These are phyloP conservation scores for Griposia aprilina DNA, from an alignment of 2,888 invertebrate species.

Conservation along the genomic window DNA sequence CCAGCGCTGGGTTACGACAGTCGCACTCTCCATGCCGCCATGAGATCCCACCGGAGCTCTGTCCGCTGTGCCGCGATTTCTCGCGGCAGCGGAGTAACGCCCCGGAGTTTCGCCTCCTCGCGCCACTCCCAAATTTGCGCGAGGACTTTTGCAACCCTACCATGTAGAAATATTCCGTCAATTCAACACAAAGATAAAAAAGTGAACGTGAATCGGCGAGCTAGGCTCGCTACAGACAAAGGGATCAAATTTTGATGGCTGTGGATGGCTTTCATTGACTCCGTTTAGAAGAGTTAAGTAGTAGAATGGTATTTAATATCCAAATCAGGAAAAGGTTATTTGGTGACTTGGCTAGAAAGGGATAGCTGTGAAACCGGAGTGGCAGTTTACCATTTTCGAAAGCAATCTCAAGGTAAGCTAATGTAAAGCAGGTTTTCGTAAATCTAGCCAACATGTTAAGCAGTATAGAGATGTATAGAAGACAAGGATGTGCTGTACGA, in stretches of 20 bases:
- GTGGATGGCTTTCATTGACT: constrained; percentile 61
- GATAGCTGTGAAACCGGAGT: background rate
- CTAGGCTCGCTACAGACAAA: constrained; percentile 71
- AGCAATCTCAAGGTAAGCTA: background rate
- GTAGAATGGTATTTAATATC: background rate
- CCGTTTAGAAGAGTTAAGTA: no score
- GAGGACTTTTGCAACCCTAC: constrained; percentile 15
- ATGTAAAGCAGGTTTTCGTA: background rate
- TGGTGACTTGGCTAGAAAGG: background rate
- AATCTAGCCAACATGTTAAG: background rate
- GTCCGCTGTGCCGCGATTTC: no score
- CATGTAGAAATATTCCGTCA: constrained; percentile 49
- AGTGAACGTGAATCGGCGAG: constrained; percentile 49
- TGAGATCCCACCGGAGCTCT: no score
- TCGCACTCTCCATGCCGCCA: no score
- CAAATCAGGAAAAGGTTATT: background rate
- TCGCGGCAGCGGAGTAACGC: no score
- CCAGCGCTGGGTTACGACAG: no score
- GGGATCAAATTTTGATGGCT: constrained; percentile 72
- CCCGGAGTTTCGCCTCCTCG: no score
- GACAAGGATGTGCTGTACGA: background rate
- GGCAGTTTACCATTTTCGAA: background rate
- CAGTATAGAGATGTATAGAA: background rate
- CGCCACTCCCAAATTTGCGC: no score
- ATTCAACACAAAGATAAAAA: constrained; percentile 62